Evolutionary conservation across 2,888 invertebrate species (phyloP).

Genomic region (Lepeophtheirus nordmannii): DNA sequence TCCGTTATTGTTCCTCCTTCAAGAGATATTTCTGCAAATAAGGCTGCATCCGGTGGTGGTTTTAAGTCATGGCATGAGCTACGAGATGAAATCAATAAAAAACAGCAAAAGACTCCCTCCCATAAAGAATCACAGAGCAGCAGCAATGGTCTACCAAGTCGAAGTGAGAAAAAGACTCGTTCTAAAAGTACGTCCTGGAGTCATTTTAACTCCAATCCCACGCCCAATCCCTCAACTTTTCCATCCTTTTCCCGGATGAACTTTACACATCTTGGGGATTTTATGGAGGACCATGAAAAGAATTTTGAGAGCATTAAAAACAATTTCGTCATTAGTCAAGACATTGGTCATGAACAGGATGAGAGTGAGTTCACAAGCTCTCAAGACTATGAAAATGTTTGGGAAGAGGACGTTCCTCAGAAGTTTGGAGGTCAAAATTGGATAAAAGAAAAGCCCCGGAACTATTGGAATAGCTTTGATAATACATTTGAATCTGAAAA

Average conservation of each 20-base stretch:
- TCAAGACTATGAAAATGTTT: neutral
- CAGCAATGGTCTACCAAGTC: too few relatives aligned
- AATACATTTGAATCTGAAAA: neutral
- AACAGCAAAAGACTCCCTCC: neutral
- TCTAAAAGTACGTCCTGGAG: neutral
- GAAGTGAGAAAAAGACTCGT: neutral
- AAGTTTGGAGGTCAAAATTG: neutral
- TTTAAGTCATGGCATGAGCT: conserved; percentile 1
- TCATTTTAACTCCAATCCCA: neutral
- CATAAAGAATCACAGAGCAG: too few relatives aligned
- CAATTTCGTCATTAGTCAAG: neutral
- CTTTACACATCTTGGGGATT: neutral
- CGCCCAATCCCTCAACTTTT: neutral
- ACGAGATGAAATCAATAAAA: neutral
- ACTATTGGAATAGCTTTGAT: neutral
- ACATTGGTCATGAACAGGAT: neutral
- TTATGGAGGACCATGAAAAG: neutral
- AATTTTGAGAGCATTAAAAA: neutral
- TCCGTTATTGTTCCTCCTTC: neutral
- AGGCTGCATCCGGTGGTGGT: neutral
- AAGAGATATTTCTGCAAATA: too few relatives aligned
- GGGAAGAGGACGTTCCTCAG: neutral
- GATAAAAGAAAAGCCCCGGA: too few relatives aligned
- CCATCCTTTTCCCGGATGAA: neutral
- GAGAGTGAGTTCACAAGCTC: neutral